phyloP scores from a whole-genome alignment of 37 sponge, comb jelly and placozoan species.

The Aplysina aerophoba region DNA sequence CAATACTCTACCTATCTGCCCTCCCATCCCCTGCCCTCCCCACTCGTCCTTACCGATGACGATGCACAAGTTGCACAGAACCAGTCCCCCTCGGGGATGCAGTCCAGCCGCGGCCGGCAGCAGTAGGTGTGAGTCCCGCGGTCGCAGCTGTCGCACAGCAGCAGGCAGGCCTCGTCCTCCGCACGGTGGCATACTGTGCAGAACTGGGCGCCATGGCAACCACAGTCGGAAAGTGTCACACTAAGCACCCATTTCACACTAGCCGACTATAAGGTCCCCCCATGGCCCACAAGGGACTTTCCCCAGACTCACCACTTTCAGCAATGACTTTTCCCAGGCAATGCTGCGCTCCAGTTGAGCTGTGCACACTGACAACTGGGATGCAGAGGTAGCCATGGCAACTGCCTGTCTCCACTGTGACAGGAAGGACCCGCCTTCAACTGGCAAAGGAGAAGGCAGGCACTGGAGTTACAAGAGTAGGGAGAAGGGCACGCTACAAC shows the following conservation, averaged over 20 bases:
- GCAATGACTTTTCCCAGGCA: conserved; percentile 92
- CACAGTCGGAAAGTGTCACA: no score
- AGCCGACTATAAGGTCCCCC: no score
- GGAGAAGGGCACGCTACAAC: neutral
- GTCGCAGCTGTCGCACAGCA: conserved; percentile 95
- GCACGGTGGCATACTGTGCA: conserved; percentile 83
- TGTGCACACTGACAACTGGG: conserved; percentile 82
- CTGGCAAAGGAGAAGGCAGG: no score
- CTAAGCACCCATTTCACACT: no score
- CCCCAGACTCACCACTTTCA: conserved; percentile 76
- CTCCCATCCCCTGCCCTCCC: no score
- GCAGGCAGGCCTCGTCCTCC: conserved; percentile 82
- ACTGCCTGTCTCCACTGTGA: conserved; percentile 76
- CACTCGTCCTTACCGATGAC: neutral
- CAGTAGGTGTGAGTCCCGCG: conserved; percentile 96
- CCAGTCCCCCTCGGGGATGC: conserved; percentile 93
- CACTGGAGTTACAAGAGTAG: neutral
- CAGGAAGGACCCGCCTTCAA: conserved; percentile 19
- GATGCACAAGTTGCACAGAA: conserved; percentile 73
- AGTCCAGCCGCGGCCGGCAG: conserved; percentile 83
- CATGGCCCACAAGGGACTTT: neutral
- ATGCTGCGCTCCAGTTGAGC: conserved; percentile 72
- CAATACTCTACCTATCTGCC: no score
- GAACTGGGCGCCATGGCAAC: conserved; percentile 57
- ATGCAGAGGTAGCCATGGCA: conserved; percentile 63